Evolutionary conservation across 2,888 invertebrate species (phyloP).

Genomic region (Cactoblastis cactorum): DNA sequence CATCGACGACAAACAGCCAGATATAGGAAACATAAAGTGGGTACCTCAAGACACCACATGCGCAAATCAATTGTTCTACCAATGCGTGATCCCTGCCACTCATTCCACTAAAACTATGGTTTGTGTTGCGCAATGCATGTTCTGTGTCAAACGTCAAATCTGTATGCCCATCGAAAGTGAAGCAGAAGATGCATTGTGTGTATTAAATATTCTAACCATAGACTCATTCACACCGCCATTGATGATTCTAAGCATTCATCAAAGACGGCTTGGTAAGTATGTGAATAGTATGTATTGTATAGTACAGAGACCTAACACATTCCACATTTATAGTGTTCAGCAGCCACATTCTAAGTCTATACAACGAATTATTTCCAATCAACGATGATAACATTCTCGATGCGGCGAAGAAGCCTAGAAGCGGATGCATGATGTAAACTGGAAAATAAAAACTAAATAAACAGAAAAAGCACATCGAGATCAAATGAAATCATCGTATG

Average conservation of each 20-base stretch:
- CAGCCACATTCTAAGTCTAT: conserved; percentile 39
- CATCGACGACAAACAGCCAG: conserved; percentile 73
- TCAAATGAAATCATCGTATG: conserved; percentile 67
- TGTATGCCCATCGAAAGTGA: conserved; percentile 23
- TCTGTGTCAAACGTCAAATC: conserved; percentile 46
- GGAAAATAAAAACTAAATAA: conserved; percentile 43
- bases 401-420: conserved; percentile 67
- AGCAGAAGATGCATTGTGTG: conserved; percentile 65
- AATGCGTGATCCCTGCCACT: conserved; percentile 78
- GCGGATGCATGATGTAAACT: conserved; percentile 55
- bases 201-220: conserved; percentile 46
- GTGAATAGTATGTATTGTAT: conserved; percentile 43
- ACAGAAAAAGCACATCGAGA: conserved; percentile 68
- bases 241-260: conserved; percentile 29
- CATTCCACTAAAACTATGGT: conserved; percentile 75
- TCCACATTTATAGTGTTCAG: conserved; percentile 53
- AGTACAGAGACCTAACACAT: conserved; percentile 62
- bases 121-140: conserved; percentile 68
- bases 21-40: conserved; percentile 61
- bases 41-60: conserved; percentile 73
- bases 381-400: conserved; percentile 75
- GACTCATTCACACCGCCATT: conserved; percentile 29
- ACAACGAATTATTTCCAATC: conserved; percentile 38
- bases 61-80: conserved; percentile 76
- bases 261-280: conserved; percentile 37